Percentiles rank a stretch among this genome's conserved stretches.
phyloP scores from a whole-genome alignment of 2,888 invertebrate genomes.

The Rutpela maculata region DNA sequence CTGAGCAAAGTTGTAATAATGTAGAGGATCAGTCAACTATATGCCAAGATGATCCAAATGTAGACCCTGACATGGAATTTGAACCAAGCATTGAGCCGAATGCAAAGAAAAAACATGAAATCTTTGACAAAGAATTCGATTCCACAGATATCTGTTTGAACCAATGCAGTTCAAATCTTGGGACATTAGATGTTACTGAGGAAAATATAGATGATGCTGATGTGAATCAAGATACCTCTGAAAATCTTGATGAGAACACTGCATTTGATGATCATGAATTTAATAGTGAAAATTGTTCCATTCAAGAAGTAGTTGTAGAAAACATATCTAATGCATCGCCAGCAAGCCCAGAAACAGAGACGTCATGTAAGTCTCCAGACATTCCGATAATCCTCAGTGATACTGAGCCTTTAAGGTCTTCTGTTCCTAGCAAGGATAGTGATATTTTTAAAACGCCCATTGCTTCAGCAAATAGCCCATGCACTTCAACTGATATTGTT shows the following conservation, averaged over 20 bases:
- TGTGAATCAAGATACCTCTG: background rate
- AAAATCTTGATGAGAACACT: background rate
- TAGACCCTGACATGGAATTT: background rate
- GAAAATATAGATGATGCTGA: background rate
- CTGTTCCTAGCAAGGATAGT: background rate
- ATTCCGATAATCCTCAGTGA: background rate
- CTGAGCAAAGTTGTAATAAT: background rate
- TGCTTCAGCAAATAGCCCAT: background rate
- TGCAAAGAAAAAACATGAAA: constrained; percentile 20
- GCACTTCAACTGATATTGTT: constrained; percentile 9
- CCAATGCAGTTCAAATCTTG: background rate
- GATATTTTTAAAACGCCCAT: background rate
- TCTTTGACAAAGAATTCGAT: background rate
- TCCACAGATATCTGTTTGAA: background rate
- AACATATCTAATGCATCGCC: background rate
- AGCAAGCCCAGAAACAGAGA: background rate
- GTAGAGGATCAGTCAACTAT: background rate
- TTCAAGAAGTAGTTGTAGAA: background rate
- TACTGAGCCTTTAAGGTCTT: background rate
- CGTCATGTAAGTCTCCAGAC: background rate
- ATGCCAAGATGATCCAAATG: background rate
- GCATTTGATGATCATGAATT: background rate
- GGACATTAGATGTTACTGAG: background rate
- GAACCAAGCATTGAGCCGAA: background rate
- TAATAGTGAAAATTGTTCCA: background rate